Base-by-base conservation (phyloP, 2,797 vertebrate species). In the Brachymystax lenok region DNA sequence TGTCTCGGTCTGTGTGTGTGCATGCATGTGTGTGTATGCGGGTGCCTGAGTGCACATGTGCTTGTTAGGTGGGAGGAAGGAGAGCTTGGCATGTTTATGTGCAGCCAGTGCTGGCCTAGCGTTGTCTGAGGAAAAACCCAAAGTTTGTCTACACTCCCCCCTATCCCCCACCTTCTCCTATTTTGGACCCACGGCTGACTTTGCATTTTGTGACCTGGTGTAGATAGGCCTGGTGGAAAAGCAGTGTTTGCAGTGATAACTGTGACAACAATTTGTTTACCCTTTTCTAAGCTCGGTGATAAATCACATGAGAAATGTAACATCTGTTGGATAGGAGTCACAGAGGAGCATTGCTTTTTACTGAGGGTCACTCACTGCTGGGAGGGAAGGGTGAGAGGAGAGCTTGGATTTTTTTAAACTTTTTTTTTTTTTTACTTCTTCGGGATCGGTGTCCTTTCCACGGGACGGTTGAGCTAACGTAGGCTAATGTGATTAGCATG, bases 251-350 rank as follows among this genome's bases (percentile, higher is more conserved):
- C 88, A 82, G 86, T 92, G 92, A 91, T 90, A 90, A 92, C 89
- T 87, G 82, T 86, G 88, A 92, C 91, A 89, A 92, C 90, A 90
- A 89, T 94, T 94, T 93, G 90, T 94, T 93, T 94, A 90, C 90
- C 84, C 86, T 91, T 86, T 91, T 92, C 85, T 88, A 86, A 89
- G 88, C 86, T 54, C 61, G 64, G 64, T 68, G 80, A 92, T 94
- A 89, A 92, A 92, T 92, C 92, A 90, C 30, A 69, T 16, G 28
- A 35, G 14, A 17, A 69, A 69, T 17, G 79, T 70, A 93, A 92
- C 93, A 93, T 91, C 92, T 94, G 92, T 90, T n/a, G 54, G 76
- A 83, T 75, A 46, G 40, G 40, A 87, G 83, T 83, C 75, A 46
- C 10, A 46, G 40, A 46, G 10, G 40, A 12, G 40, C 69, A 76